Base-by-base conservation (phyloP, 2,797 vertebrate genomes). In the Mormyrops attenuatus region DNA sequence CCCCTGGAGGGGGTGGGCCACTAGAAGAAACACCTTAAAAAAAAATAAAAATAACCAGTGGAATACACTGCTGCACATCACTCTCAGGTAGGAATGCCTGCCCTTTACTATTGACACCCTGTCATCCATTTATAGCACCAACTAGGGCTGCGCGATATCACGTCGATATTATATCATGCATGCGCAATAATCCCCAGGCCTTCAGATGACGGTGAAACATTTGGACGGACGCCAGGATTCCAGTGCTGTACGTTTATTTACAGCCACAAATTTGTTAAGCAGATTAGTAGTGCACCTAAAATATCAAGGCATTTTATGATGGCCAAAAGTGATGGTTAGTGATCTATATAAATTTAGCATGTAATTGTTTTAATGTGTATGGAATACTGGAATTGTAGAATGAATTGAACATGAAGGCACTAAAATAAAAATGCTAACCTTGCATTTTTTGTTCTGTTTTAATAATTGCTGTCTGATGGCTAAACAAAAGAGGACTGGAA, bases 1-100 rank as follows among this genome's bases (percentile, higher is more conserved):
- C 91, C 15, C 97, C 97, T 5, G 97, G 96, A 53, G 96, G 97
- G 50, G 96, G 94, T 2, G 96, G 95, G 0, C 94, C 95, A 49
- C 94, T 92, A 44, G 95, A 92, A 89, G 95, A 93, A 88, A 95
- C 88, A 3, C 92, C 94, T 95, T 88, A 15, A 77, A 20, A 26
- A 63, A 4, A 77, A 38, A 4, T 5, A 0, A 88, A 3, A 73
- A 17, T 6, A 17, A 80, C 17, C 26, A 80, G 34, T 44, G 73
- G 17, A 80, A 80, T 8, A 80, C 2, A 38, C 30, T 73, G 66
- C 30, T 30, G 66, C 30, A 44, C 7, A 44, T 80, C 15, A n/a
- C 73, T 80, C 38, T 30, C 11, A 69, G 66, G 26, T 69, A 30
- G 3, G 11, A 3, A 66, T 1, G 26, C 22, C 60, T 66, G 63